phyloP scores from a whole-genome alignment of 2,888 invertebrate genomes.

The Ormia ochracea region DNA sequence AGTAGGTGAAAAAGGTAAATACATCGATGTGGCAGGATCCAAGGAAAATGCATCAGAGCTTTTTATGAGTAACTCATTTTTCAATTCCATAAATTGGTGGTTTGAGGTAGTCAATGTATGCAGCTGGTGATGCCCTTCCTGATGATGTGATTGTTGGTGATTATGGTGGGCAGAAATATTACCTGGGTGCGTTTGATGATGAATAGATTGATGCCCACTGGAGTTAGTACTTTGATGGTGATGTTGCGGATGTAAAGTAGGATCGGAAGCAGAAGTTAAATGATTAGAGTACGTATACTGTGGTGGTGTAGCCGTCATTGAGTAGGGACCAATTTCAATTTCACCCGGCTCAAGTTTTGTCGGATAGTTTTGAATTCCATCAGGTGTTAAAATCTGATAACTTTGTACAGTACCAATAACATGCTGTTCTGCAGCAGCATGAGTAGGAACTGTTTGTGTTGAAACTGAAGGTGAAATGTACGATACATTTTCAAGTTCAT shows the following conservation, averaged over 20 bases:
- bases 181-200: conserved; percentile 61
- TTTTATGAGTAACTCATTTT: conserved; percentile 74
- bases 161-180: conserved; percentile 33
- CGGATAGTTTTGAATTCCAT: conserved; percentile 73
- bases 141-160: conserved; percentile 62
- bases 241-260: conserved; percentile 65
- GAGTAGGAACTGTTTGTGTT: conserved; percentile 67
- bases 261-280: conserved; percentile 57
- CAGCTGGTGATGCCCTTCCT: conserved; percentile 54
- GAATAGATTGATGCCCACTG: conserved; percentile 64
- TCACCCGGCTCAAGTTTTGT: conserved; percentile 67
- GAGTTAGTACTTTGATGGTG: conserved; percentile 67
- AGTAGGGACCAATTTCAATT: conserved; percentile 73
- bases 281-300: conserved; percentile 73
- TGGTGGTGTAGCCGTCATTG: conserved; percentile 66
- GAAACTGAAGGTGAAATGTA: conserved; percentile 71
- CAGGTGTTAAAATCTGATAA: conserved; percentile 75
- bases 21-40: conserved; percentile 74
- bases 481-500: conserved; percentile 74
- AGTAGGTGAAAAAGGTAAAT: conserved; percentile 75
- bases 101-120: conserved; percentile 63
- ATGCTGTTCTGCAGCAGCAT: conserved; percentile 69
- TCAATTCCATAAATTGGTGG: conserved; percentile 74
- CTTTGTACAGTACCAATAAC: conserved; percentile 76
- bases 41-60: conserved; percentile 71